Conservation (phyloP, 2,888 invertebrate species). For the Monoplex corrugatus region DNA sequence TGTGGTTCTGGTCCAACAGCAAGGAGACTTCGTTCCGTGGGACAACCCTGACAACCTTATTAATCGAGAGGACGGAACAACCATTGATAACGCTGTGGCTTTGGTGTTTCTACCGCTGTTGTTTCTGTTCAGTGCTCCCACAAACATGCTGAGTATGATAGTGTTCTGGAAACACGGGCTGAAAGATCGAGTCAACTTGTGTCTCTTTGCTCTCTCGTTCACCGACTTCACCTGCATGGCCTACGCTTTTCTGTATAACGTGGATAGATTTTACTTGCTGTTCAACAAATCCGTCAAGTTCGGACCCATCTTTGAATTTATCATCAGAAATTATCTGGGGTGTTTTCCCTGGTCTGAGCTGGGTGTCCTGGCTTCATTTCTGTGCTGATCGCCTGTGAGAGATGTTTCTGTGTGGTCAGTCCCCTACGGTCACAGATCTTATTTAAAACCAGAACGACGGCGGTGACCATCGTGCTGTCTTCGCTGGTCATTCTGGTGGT, state of each 20-base stretch:
- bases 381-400: background rate
- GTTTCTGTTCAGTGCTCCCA: background rate
- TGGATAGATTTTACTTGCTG: background rate
- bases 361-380: background rate
- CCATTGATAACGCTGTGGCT: background rate
- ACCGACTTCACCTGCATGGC: background rate
- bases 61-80: background rate
- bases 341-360: background rate
- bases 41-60: background rate
- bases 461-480: background rate
- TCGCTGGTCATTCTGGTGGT: background rate
- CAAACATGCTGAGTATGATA: constrained; percentile 5
- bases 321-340: background rate
- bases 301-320: background rate
- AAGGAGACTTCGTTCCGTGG: background rate
- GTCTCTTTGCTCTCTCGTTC: constrained; percentile 2
- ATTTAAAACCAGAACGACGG: background rate
- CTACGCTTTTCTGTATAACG: background rate
- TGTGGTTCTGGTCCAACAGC: background rate
- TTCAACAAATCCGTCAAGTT: background rate
- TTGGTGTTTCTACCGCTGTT: background rate
- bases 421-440: background rate
- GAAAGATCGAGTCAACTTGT: constrained; percentile 31
- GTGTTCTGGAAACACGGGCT: constrained; percentile 19
- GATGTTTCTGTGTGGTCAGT: constrained; percentile 27